Conservation (phyloP, 2,888 invertebrate species). For the Stenotaenia linearis region DNA sequence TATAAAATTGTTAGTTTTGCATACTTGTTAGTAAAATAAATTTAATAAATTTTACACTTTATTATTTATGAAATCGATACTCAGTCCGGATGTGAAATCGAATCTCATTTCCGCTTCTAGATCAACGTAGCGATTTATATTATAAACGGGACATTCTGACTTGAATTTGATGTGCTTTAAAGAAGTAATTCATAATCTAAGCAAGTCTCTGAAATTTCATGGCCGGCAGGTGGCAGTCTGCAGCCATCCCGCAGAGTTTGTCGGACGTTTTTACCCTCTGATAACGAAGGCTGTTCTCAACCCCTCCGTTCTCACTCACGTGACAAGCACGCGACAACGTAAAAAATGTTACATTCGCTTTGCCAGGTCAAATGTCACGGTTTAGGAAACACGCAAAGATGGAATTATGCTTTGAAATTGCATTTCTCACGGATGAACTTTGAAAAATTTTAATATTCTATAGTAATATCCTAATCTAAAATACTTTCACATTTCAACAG, state of each 20-base stretch:
- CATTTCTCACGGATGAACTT: neutral
- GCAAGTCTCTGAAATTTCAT: neutral
- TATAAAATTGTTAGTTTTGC: too few species aligned
- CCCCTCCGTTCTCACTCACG: neutral
- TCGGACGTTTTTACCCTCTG: neutral
- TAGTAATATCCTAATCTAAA: too few species aligned
- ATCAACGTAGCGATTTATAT: too few species aligned
- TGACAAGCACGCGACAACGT: neutral
- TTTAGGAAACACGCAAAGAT: neutral
- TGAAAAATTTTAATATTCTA: too few species aligned
- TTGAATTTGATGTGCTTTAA: neutral
- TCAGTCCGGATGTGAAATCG: neutral
- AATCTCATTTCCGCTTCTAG: neutral
- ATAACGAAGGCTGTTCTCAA: neutral
- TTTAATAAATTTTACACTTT: too few species aligned
- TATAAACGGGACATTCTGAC: neutral
- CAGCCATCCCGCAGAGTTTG: neutral
- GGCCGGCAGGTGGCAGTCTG: constrained; percentile 4
- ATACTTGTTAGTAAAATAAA: too few species aligned
- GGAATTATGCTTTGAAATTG: neutral
- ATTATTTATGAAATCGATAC: too few species aligned
- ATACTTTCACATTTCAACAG: too few species aligned
- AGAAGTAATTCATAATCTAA: neutral
- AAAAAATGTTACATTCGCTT: neutral
- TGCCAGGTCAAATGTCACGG: neutral